Evolutionary conservation across 2,888 invertebrate species (phyloP), one percentile per base, ranked within the genome.

Genomic region (Syrista parreyssii): DNA sequence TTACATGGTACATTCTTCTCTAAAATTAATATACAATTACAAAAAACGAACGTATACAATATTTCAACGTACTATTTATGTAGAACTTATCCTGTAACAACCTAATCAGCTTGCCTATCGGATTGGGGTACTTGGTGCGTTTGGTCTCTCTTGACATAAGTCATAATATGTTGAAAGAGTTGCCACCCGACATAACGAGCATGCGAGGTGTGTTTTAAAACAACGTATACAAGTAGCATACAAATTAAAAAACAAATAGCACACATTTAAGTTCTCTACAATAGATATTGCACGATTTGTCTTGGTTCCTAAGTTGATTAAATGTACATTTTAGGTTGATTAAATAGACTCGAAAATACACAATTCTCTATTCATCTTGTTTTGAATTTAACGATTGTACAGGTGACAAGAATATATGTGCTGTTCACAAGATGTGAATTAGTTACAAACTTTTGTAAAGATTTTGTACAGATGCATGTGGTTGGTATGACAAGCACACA

Each of bases 61-160:
- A 33, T 40, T n/a, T 76, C 34, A 23, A 12, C 33, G 9, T 68
- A 35, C 35, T 80, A 76, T 79, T 79, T 73, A 82, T 86, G 78
- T 91, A 97, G 97, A 96, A 97, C 92, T 91, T 97, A 85, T 96
- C 97, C 68, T 93, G 95, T 92, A 97, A 97, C 92, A 93, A 94
- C 87, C 91, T 98, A 92, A 93, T 93, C 82, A 92, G 91, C 80
- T 91, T 98, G 89, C 97, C 98, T 35, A 93, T 95, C 82, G 96
- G 97, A 87, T 94, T 98, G 93, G 97, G 97, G 82, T 97, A 96
- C 92, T 92, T 97, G 90, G 96, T 96, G 81, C 94, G 96, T 85
- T 92, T 97, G 89, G 94, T 94, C 78, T 94, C 95, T 88, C 92
- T 97, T 83, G 94, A 96, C 90, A 90, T 96, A 80, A 95, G 96